Evolutionary conservation across 2,113 vertebrate genomes (phyloP).

Genomic region (Cochlearius cochlearius): DNA sequence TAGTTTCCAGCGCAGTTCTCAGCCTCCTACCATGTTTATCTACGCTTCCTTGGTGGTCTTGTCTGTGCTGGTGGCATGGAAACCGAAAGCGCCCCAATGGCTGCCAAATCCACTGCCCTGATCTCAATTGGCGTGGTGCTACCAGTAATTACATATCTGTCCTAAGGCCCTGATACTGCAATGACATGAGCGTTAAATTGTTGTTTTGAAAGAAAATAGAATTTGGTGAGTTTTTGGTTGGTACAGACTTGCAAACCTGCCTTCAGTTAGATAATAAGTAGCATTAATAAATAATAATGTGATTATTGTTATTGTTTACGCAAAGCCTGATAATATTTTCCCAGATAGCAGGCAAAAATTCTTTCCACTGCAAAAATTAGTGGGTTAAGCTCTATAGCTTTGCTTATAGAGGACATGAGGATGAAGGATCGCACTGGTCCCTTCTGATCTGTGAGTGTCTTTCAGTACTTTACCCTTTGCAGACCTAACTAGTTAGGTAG

Average conservation of each 20-base stretch:
- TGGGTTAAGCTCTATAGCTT: not conserved
- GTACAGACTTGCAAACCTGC: not conserved
- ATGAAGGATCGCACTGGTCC: not conserved
- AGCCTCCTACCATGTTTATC: constrained; percentile 48
- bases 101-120: constrained; percentile 34
- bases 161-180: not conserved
- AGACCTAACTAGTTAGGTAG: not conserved
- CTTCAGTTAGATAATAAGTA: not conserved
- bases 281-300: not conserved
- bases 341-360: not conserved
- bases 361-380: not conserved
- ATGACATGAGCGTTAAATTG: not conserved
- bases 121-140: not conserved
- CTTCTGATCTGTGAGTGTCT: not conserved
- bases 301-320: not conserved
- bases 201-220: constrained; percentile 51
- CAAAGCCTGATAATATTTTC: not conserved
- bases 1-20: not conserved
- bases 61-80: constrained; percentile 5
- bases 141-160: not conserved
- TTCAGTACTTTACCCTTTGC: not conserved
- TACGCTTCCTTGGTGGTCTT: constrained; percentile 45
- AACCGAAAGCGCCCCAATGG: not conserved
- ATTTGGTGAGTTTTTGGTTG: not conserved
- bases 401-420: not conserved